Evolutionary conservation across 2,113 vertebrate species (phyloP).

Genomic region (Percopsis transmontana): DNA sequence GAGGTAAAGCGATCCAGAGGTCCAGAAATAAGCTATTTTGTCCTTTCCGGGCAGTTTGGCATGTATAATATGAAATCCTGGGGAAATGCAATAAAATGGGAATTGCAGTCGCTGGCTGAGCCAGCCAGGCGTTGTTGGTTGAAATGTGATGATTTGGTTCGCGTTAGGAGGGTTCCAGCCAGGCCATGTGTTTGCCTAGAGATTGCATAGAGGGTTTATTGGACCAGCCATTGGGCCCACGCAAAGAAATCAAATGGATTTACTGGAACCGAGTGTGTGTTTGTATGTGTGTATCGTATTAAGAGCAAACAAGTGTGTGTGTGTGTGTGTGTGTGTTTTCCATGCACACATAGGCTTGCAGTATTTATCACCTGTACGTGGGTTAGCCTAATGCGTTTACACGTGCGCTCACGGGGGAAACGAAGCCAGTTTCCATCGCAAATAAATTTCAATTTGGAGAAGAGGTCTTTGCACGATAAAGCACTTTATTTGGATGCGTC

Average conservation of each 20-base stretch:
- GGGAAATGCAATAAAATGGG: slow-evolving; percentile 50
- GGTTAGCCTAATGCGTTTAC: slow-evolving; percentile 6
- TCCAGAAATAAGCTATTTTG: slow-evolving; percentile 46
- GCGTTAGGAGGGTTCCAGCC: slow-evolving; percentile 38
- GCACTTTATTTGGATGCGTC: slow-evolving; percentile 44
- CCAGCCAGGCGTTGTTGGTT: slow-evolving; percentile 23
- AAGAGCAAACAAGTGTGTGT: background rate
- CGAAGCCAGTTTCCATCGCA: slow-evolving; percentile 34
- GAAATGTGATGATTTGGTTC: slow-evolving; percentile 59
- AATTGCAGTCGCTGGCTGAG: slow-evolving; percentile 34
- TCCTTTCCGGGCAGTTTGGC: slow-evolving; percentile 47
- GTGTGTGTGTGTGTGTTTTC: slow-evolving; percentile 13
- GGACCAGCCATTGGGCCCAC: slow-evolving; percentile 20
- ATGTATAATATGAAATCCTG: slow-evolving; percentile 50
- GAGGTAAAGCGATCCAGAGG: slow-evolving; percentile 20
- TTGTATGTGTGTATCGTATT: slow-evolving; percentile 11
- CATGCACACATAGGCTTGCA: background rate
- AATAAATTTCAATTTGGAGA: slow-evolving; percentile 62
- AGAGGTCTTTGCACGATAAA: slow-evolving; percentile 58
- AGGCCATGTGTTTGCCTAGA: slow-evolving; percentile 44
- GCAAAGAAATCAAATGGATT: slow-evolving; percentile 37
- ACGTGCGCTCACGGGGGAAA: slow-evolving; percentile 9
- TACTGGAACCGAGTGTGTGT: slow-evolving; percentile 9
- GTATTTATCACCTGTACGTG: slow-evolving; percentile 43
- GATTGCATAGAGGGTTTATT: slow-evolving; percentile 31